Evolutionary conservation across 2,113 vertebrate genomes (phyloP).

Genomic region (Lepus americanus): DNA sequence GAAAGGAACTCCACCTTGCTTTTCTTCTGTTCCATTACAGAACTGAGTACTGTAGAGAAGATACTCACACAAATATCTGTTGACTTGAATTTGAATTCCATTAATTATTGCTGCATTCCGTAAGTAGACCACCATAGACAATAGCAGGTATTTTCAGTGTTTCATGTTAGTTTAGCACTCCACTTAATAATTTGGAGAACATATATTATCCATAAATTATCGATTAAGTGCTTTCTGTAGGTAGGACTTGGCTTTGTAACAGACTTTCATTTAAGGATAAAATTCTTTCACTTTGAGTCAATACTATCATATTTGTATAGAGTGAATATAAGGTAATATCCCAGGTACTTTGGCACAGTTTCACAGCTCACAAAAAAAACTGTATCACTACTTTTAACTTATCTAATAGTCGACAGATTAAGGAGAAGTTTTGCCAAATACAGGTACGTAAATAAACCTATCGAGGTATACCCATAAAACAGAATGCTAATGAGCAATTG

Average conservation of each 20-base stretch:
- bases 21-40: conserved; percentile 50
- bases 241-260: conserved; percentile 46
- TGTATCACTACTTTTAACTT: background rate
- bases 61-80: conserved; percentile 22
- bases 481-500: background rate
- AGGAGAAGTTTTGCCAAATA: background rate
- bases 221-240: background rate
- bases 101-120: background rate
- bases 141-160: conserved; percentile 5
- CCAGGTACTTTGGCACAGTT: background rate
- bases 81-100: conserved; percentile 52
- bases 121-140: conserved; percentile 4
- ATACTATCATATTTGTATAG: conserved; percentile 29
- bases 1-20: background rate
- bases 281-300: background rate
- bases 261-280: conserved; percentile 49
- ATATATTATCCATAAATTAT: conserved; percentile 44
- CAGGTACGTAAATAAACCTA: background rate
- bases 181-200: conserved; percentile 26
- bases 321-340: background rate
- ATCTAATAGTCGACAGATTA: background rate
- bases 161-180: conserved; percentile 34
- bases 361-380: conserved; percentile 19
- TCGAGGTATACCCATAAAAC: background rate
- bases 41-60: background rate